Percentiles rank a stretch among this genome's conserved stretches.
These are phyloP conservation scores for Ceyx melanurus DNA, from an alignment of 2,113 vertebrate genomes.

Conservation along the genomic window DNA sequence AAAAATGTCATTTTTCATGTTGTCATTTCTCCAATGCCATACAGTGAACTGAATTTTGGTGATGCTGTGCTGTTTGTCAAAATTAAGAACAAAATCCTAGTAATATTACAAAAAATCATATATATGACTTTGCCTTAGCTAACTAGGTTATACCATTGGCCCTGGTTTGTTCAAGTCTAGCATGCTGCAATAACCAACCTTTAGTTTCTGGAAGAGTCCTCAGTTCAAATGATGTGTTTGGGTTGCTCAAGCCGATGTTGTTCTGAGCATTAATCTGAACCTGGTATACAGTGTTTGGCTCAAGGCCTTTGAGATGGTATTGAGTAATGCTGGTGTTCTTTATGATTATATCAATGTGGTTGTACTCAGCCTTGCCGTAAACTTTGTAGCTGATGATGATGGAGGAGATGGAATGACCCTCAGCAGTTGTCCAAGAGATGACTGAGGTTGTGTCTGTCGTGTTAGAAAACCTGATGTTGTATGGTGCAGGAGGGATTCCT, in stretches of 20 bases:
- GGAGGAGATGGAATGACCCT: constrained; percentile 85
- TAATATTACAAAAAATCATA: neutral
- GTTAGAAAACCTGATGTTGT: constrained; percentile 81
- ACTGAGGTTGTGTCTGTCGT: constrained; percentile 83
- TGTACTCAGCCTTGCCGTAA: constrained; percentile 76
- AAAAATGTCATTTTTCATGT: neutral
- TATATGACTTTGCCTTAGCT: neutral
- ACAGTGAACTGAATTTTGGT: neutral
- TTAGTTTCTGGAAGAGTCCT: constrained; percentile 76
- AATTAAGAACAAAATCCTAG: neutral
- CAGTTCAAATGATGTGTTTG: constrained; percentile 70
- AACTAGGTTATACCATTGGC: neutral
- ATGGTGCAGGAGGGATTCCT: constrained; percentile 84
- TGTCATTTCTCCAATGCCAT: neutral
- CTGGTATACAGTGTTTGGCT: constrained; percentile 78
- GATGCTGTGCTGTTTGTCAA: neutral
- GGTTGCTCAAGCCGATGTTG: constrained; percentile 81
- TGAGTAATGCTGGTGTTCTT: constrained; percentile 77
- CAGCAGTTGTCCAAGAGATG: constrained; percentile 81
- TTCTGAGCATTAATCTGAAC: constrained; percentile 85
- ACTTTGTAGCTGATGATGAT: constrained; percentile 85
- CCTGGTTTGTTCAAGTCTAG: neutral
- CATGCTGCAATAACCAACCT: constrained; percentile 65
- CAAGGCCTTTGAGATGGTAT: constrained; percentile 84
- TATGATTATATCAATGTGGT: constrained; percentile 82